A percentile compares a stretch with the other conserved stretches of the same genome.
These are phyloP conservation scores for Oscheius sp. DNA, from an alignment of 1,140 invertebrate genomes.

Conservation along the genomic window DNA sequence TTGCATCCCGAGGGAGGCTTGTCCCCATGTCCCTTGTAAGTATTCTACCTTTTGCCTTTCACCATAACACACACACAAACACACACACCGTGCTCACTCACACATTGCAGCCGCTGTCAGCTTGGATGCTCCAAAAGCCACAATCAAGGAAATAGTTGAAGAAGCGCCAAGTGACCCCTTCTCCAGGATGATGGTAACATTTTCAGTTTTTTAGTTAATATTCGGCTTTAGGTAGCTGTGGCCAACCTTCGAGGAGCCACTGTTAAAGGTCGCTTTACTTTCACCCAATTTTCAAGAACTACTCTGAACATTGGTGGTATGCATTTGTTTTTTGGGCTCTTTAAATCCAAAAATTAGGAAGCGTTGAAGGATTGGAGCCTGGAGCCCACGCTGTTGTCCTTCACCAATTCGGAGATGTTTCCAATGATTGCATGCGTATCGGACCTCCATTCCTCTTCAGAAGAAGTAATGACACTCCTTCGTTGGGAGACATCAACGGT, in stretches of 20 bases:
- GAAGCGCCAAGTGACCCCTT: slow-evolving; percentile 12
- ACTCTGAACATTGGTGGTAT: slow-evolving; percentile 16
- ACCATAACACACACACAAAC: no score
- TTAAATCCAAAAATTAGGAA: no score
- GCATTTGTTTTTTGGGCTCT: background rate
- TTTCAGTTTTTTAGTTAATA: background rate
- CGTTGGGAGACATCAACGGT: slow-evolving; percentile 19
- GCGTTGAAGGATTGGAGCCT: background rate
- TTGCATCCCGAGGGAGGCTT: slow-evolving; percentile 30
- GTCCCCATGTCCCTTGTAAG: slow-evolving; percentile 1
- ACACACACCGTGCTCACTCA: no score
- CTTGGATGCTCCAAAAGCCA: slow-evolving; percentile 23
- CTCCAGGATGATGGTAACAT: background rate
- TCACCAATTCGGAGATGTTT: slow-evolving; percentile 31
- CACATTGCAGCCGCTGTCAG: slow-evolving; percentile 11
- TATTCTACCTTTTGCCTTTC: background rate
- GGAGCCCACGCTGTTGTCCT: slow-evolving; percentile 34
- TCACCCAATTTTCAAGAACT: slow-evolving; percentile 14
- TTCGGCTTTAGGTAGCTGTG: slow-evolving; percentile 15
- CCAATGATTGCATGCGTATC: slow-evolving; percentile 19
- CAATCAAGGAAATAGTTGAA: slow-evolving; percentile 12
- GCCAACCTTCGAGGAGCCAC: slow-evolving; percentile 9
- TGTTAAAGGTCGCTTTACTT: slow-evolving; percentile 19
- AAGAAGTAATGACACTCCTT: background rate
- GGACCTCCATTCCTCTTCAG: slow-evolving; percentile 21